Evolutionary conservation across 2,888 invertebrate genomes (phyloP).

Genomic region (Lypha dubia): DNA sequence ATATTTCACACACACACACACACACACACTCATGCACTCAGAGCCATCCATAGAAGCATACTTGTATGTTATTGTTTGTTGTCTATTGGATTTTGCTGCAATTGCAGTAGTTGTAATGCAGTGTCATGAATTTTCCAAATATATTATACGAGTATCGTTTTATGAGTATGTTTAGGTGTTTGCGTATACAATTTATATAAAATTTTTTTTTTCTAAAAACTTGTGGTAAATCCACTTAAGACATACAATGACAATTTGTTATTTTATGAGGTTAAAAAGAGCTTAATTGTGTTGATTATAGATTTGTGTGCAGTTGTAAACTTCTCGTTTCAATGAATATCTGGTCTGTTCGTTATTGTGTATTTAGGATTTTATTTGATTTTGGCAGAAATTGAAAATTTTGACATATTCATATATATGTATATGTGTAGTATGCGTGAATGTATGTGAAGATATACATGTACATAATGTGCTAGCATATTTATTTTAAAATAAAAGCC

Average conservation of each 20-base stretch:
- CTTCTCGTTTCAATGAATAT: neutral
- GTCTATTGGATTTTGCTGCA: slow-evolving; percentile 72
- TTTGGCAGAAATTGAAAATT: slow-evolving; percentile 35
- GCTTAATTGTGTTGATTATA: slow-evolving; percentile 73
- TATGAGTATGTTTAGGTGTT: slow-evolving; percentile 21
- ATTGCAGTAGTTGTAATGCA: slow-evolving; percentile 73
- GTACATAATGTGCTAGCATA: slow-evolving; percentile 61
- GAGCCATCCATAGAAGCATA: neutral
- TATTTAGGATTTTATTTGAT: slow-evolving; percentile 51
- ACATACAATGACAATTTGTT: slow-evolving; percentile 74
- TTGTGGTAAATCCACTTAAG: slow-evolving; percentile 74
- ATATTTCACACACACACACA: neutral
- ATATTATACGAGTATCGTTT: slow-evolving; percentile 43
- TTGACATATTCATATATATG: slow-evolving; percentile 53
- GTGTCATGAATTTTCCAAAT: slow-evolving; percentile 72
- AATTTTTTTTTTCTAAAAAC: slow-evolving; percentile 55
- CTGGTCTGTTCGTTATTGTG: slow-evolving; percentile 41
- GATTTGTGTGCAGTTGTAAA: slow-evolving; percentile 47
- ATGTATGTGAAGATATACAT: too few relatives aligned
- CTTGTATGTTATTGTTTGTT: slow-evolving; percentile 30
- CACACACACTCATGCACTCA: neutral
- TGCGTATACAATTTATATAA: slow-evolving; percentile 39
- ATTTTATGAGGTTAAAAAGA: slow-evolving; percentile 73
- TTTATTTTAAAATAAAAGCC: slow-evolving; percentile 10
- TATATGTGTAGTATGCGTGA: too few relatives aligned